A percentile compares a stretch with the other conserved stretches of the same genome.
These are phyloP conservation scores for Catalaphyllia jardinei DNA, from an alignment of 64 coral and sea anemone genomes.

Conservation along the genomic window DNA sequence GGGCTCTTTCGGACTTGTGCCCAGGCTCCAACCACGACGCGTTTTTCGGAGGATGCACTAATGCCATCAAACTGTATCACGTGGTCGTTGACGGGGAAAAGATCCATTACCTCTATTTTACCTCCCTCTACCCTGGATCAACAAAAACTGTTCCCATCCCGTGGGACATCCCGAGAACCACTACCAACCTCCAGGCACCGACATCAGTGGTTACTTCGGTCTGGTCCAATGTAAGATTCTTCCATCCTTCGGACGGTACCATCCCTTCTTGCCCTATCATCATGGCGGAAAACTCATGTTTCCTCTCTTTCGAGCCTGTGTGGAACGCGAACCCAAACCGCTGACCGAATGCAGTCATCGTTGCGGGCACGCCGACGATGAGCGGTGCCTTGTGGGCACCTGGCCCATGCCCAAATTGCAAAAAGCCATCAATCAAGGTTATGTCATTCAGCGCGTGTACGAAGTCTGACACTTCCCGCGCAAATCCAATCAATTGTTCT, in stretches of 20 bases:
- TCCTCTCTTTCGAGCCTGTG: conserved; percentile 1
- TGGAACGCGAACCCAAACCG: neutral
- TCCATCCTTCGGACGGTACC: neutral
- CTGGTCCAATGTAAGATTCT: conserved; percentile 7
- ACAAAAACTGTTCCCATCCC: neutral
- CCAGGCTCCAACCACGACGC: neutral
- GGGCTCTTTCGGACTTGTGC: neutral
- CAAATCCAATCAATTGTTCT: neutral
- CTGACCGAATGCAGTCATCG: neutral
- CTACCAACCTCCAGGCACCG: neutral
- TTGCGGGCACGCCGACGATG: neutral
- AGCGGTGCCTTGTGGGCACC: conserved; percentile 1
- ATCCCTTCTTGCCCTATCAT: conserved; percentile 28
- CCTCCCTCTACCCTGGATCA: neutral
- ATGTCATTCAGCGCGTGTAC: conserved; percentile 1
- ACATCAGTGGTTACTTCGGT: neutral
- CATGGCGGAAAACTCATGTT: conserved; percentile 20
- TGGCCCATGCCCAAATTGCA: conserved; percentile 13
- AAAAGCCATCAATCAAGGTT: conserved; percentile 22
- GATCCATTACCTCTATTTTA: neutral
- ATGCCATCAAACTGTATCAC: neutral
- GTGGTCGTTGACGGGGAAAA: neutral
- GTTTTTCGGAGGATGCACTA: neutral
- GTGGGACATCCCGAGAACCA: neutral
- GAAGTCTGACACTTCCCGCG: conserved; percentile 40